Evolutionary conservation across 1,140 invertebrate species (phyloP).

Genomic region (Octopus sinensis): DNA sequence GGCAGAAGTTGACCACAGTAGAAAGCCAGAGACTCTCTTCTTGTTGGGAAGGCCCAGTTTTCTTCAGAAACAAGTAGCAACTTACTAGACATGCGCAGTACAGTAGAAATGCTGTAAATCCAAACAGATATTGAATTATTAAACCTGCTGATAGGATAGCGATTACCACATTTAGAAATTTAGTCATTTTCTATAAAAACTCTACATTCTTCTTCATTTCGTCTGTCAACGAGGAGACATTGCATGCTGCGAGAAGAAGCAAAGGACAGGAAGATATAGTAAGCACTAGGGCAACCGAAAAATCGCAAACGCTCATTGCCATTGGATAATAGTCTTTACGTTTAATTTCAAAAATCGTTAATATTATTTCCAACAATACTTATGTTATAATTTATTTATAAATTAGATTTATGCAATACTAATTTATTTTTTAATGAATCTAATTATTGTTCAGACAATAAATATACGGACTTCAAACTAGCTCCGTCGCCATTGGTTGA

Average conservation of each 20-base stretch:
- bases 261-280: neutral
- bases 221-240: slow-evolving; percentile 14
- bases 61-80: too few species aligned
- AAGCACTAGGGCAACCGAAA: neutral
- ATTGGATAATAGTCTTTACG: neutral
- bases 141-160: slow-evolving; percentile 11
- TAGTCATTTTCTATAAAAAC: slow-evolving; percentile 19
- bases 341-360: too few species aligned
- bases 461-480: too few species aligned
- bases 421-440: too few species aligned
- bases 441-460: too few species aligned
- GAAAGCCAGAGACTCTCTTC: too few species aligned
- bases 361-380: neutral
- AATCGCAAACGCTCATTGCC: neutral
- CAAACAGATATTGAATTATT: neutral
- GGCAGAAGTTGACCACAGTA: too few species aligned
- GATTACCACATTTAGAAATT: slow-evolving; percentile 15
- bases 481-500: too few species aligned
- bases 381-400: neutral
- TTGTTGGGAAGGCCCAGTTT: too few species aligned
- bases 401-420: too few species aligned
- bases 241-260: neutral
- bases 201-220: slow-evolving; percentile 16
- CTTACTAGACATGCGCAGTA: too few species aligned
- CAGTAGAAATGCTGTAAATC: neutral